Evolutionary conservation across 2,113 vertebrate genomes (phyloP).

Genomic region (Poecilia latipinna): DNA sequence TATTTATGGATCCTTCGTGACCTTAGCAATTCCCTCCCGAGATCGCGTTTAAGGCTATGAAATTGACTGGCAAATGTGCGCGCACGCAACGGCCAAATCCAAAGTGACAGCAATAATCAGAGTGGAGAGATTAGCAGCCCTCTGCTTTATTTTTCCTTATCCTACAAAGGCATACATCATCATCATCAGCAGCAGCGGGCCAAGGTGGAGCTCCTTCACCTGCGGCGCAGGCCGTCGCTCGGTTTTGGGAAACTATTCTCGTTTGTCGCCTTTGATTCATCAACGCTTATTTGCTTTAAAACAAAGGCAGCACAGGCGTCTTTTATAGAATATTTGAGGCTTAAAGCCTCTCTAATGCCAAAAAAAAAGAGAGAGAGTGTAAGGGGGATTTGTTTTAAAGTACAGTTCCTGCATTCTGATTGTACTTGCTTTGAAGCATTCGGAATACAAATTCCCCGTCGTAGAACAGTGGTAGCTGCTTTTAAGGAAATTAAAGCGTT

Average conservation of each 20-base stretch:
- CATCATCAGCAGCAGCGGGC: constrained; percentile 26
- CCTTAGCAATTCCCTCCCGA: constrained; percentile 65
- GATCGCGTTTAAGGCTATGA: constrained; percentile 69
- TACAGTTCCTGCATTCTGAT: constrained; percentile 11
- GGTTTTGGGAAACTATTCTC: constrained; percentile 19
- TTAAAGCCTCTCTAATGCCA: constrained; percentile 4
- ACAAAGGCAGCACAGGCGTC: constrained; percentile 20
- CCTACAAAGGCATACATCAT: constrained; percentile 57
- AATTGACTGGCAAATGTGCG: constrained; percentile 70
- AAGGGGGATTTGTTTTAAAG: background rate
- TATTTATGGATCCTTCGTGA: constrained; percentile 77
- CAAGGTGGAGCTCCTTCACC: constrained; percentile 40
- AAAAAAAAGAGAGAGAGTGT: constrained; percentile 7
- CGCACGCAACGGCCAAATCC: constrained; percentile 62
- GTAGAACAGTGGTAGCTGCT: constrained; percentile 9
- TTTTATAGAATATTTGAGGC: constrained; percentile 5
- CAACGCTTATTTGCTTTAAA: constrained; percentile 36
- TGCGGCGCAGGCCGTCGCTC: constrained; percentile 4
- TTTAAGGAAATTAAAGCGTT: constrained; percentile 12
- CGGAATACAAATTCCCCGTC: constrained; percentile 9
- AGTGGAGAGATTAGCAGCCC: constrained; percentile 60
- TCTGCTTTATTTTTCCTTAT: constrained; percentile 31
- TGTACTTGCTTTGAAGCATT: background rate
- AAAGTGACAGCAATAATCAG: constrained; percentile 64
- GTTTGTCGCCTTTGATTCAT: constrained; percentile 58